Evolutionary conservation across 2,888 invertebrate species (phyloP).

Genomic region (Ashinkailepas kermadecensis): DNA sequence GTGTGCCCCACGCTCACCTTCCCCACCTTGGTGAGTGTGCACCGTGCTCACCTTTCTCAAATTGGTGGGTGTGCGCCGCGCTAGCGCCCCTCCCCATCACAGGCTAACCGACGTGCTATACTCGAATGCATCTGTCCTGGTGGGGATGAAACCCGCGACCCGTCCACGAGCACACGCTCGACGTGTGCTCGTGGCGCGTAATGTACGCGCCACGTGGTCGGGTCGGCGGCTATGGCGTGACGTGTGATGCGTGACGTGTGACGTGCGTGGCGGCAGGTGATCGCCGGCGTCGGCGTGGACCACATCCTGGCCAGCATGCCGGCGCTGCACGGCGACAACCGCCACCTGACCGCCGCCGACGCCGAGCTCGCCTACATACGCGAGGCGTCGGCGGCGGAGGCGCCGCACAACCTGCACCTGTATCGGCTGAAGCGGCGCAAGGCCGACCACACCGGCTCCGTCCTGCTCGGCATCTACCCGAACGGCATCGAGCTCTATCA

Average conservation of each 20-base stretch:
- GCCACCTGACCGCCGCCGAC: conserved; percentile 65
- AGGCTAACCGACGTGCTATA: no score
- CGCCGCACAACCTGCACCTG: conserved; percentile 79
- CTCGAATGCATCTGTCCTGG: no score
- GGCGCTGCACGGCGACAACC: conserved; percentile 72
- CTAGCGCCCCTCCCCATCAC: not conserved
- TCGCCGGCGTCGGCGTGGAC: conserved; percentile 47
- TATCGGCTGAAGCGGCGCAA: conserved; percentile 55
- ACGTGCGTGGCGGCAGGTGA: conserved; percentile 40
- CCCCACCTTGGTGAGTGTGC: no score
- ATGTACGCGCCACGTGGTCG: no score
- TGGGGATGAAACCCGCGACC: no score
- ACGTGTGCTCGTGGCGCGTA: no score
- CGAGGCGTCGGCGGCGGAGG: conserved; percentile 73
- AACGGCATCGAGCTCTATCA: conserved; percentile 81
- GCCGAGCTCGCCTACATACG: conserved; percentile 82
- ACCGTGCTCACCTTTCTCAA: conserved; percentile 37
- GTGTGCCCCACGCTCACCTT: no score
- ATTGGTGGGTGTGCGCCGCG: conserved; percentile 40
- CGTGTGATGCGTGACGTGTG: not conserved
- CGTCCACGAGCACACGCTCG: no score
- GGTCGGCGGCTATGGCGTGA: no score
- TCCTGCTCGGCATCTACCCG: conserved; percentile 85
- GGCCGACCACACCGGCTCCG: conserved; percentile 50
- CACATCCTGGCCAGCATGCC: conserved; percentile 54